Evolutionary conservation across 2,888 invertebrate genomes (phyloP).

Genomic region (Magallana nippona): DNA sequence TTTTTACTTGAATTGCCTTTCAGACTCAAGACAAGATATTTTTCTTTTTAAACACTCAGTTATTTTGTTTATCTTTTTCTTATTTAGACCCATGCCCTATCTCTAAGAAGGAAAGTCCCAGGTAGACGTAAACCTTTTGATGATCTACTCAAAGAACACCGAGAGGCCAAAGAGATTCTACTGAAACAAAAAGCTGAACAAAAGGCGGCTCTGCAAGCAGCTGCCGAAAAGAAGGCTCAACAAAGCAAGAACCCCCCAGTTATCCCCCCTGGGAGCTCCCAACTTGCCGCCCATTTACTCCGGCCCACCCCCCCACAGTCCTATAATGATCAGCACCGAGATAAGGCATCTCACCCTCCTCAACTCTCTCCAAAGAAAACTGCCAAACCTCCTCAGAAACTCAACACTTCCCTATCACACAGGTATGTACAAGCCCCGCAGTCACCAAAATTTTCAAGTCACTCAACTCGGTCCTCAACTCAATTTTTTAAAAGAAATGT

Average conservation of each 20-base stretch:
- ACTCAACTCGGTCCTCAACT: no score
- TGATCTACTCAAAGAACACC: conserved; percentile 87
- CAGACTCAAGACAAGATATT: no score
- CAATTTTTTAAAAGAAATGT: no score
- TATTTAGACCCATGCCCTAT: conserved; percentile 83
- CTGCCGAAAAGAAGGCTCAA: conserved; percentile 39
- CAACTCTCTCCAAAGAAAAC: conserved; percentile 41
- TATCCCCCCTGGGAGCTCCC: conserved; percentile 36
- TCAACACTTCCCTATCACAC: conserved; percentile 18
- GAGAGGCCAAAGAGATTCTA: conserved; percentile 84
- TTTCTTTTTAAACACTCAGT: no score
- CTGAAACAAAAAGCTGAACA: conserved; percentile 71
- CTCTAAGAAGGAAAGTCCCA: conserved; percentile 86
- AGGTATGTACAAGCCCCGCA: no score
- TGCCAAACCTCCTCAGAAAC: conserved; percentile 40
- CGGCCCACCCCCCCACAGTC: conserved; percentile 1
- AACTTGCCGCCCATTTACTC: conserved; percentile 35
- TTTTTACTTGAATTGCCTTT: no score
- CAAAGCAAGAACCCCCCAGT: conserved; percentile 29
- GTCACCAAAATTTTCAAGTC: no score
- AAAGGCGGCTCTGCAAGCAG: conserved; percentile 57
- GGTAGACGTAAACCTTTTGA: conserved; percentile 89
- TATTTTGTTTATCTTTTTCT: conserved; percentile 28
- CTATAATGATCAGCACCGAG: conserved; percentile 30
- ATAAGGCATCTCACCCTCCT: conserved; percentile 19